phyloP scores from a whole-genome alignment of 2,888 invertebrate species.

The Oscheius sp. region DNA sequence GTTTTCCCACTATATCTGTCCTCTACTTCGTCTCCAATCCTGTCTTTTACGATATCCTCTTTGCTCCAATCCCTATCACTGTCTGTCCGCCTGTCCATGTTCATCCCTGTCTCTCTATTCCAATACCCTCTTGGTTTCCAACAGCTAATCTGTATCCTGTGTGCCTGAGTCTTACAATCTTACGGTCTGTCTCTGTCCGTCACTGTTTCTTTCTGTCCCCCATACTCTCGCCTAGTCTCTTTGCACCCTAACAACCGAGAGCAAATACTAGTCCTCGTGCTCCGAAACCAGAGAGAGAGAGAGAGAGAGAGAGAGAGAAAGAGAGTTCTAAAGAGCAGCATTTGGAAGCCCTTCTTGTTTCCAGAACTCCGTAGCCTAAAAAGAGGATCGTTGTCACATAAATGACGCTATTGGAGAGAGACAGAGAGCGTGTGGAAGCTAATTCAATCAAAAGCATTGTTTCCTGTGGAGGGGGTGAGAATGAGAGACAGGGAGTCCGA shows the following conservation, averaged over 20 bases:
- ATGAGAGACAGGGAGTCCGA: not conserved
- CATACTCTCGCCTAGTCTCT: too few relatives aligned
- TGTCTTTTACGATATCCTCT: too few relatives aligned
- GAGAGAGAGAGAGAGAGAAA: constrained; percentile 6
- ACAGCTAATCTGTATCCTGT: not conserved
- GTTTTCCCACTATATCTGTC: too few relatives aligned
- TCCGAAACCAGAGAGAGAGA: not conserved
- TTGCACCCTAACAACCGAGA: not conserved
- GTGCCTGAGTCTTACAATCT: not conserved
- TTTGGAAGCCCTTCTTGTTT: not conserved
- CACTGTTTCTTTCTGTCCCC: too few relatives aligned
- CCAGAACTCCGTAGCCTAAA: not conserved
- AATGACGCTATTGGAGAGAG: not conserved
- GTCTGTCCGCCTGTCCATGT: too few relatives aligned
- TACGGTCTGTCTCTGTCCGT: not conserved
- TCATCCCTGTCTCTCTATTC: too few relatives aligned
- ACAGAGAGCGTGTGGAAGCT: not conserved
- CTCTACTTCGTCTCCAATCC: too few relatives aligned
- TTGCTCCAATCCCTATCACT: too few relatives aligned
- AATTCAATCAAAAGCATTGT: not conserved
- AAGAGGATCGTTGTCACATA: not conserved
- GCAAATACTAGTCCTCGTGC: not conserved
- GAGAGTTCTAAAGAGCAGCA: not conserved
- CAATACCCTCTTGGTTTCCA: too few relatives aligned
- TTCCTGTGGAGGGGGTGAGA: not conserved